phyloP scores from a whole-genome alignment of 2,888 invertebrate genomes.

The Heliconius sara region DNA sequence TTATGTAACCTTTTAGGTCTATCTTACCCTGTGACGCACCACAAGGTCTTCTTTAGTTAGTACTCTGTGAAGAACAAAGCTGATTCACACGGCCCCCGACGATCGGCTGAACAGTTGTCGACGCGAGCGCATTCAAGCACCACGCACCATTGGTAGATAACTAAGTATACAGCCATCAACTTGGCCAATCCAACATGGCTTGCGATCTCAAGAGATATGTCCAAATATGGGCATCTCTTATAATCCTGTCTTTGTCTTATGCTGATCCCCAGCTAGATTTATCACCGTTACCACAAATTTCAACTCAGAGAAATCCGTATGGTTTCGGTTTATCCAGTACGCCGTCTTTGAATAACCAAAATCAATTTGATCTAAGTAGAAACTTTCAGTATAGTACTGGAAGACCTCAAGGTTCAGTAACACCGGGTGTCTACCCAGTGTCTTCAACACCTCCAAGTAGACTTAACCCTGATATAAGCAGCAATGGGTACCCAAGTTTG shows the following conservation, averaged over 20 bases:
- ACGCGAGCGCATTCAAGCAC: slow-evolving; percentile 70
- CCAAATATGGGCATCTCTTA: slow-evolving; percentile 61
- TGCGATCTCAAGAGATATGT: slow-evolving; percentile 61
- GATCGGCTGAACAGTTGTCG: slow-evolving; percentile 64
- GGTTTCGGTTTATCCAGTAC: slow-evolving; percentile 74
- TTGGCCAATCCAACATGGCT: slow-evolving; percentile 67
- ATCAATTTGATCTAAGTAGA: slow-evolving; percentile 68
- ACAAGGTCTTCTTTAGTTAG: slow-evolving; percentile 50
- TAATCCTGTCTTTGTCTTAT: slow-evolving; percentile 53
- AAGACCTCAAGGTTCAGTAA: slow-evolving; percentile 60
- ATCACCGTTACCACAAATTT: slow-evolving; percentile 76
- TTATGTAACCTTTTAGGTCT: slow-evolving; percentile 34
- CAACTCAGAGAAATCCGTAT: slow-evolving; percentile 66
- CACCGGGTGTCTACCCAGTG: slow-evolving; percentile 66
- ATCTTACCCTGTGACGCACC: slow-evolving; percentile 44
- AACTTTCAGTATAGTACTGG: slow-evolving; percentile 70
- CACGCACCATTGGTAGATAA: slow-evolving; percentile 70
- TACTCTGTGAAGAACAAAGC: slow-evolving; percentile 59
- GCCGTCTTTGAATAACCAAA: slow-evolving; percentile 69
- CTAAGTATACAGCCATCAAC: slow-evolving; percentile 48
- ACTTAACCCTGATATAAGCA: slow-evolving; percentile 77
- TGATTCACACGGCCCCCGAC: slow-evolving; percentile 75
- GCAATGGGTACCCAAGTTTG: slow-evolving; percentile 73
- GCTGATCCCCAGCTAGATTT: slow-evolving; percentile 81
- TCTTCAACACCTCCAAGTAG: slow-evolving; percentile 70